phyloP scores from a whole-genome alignment of 1,140 invertebrate genomes.

The Calephelis virginiensis region DNA sequence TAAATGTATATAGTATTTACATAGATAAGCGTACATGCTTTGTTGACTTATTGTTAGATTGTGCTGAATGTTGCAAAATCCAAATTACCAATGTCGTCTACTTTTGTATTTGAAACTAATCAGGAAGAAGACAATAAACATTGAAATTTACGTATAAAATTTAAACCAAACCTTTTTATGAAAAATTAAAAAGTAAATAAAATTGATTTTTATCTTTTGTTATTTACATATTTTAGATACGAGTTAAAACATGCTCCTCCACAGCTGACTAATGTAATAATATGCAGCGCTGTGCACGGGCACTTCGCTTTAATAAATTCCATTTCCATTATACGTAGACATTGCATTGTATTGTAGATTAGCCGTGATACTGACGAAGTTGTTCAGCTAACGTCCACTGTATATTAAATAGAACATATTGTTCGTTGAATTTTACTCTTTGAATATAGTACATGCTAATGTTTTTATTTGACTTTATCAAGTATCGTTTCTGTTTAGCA shows the following conservation, averaged over 20 bases:
- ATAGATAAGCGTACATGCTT: too few relatives aligned
- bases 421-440: background rate
- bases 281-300: slow-evolving; percentile 24
- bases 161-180: too few relatives aligned
- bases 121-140: too few relatives aligned
- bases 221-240: slow-evolving; percentile 13
- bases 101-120: too few relatives aligned
- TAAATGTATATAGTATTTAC: too few relatives aligned
- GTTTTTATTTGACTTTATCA: too few relatives aligned
- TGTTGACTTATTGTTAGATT: too few relatives aligned
- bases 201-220: slow-evolving; percentile 10
- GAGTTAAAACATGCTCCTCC: slow-evolving; percentile 8
- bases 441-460: too few relatives aligned
- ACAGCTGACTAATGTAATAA: slow-evolving; percentile 19
- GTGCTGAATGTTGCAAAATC: too few relatives aligned
- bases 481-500: too few relatives aligned
- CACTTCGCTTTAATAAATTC: slow-evolving; percentile 35
- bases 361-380: background rate
- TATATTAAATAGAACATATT: background rate
- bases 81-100: too few relatives aligned
- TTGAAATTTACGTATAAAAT: too few relatives aligned
- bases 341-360: slow-evolving; percentile 16
- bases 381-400: slow-evolving; percentile 1
- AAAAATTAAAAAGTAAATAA: slow-evolving; percentile 8
- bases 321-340: slow-evolving; percentile 28